Percentiles rank a stretch among this genome's conserved stretches.
Conservation (phyloP, 2,797 vertebrate species). For the Falco concolor region DNA sequence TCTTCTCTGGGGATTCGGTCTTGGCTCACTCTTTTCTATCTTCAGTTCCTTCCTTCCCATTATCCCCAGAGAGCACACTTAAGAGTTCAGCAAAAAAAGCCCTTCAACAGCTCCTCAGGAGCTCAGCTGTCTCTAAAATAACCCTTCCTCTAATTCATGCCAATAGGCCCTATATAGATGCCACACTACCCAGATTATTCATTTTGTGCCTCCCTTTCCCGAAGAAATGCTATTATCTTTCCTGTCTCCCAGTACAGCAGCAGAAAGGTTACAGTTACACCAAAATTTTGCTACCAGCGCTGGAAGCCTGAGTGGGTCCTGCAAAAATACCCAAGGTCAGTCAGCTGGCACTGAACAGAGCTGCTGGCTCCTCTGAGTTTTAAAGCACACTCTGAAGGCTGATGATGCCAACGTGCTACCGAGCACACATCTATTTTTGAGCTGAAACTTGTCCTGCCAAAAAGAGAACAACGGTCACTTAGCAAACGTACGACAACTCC, state of each 20-base stretch:
- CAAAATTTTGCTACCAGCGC: background rate
- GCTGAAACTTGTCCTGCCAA: background rate
- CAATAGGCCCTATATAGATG: too few species aligned
- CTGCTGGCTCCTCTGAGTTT: background rate
- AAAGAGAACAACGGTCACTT: background rate
- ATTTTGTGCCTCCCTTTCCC: background rate
- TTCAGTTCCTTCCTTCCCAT: background rate
- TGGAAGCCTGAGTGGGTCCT: background rate
- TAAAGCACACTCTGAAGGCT: background rate
- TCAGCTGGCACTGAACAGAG: background rate
- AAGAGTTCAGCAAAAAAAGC: background rate
- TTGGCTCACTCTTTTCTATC: background rate
- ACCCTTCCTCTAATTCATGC: background rate
- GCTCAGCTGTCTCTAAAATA: background rate
- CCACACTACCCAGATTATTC: fast-evolving
- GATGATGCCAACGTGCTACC: background rate
- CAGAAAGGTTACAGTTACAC: background rate
- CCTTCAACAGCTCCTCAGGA: background rate
- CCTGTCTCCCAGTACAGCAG: background rate
- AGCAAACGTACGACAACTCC: background rate
- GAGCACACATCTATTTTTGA: background rate
- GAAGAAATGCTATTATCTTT: background rate
- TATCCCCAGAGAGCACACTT: background rate
- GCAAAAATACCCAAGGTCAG: background rate
- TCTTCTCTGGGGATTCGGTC: background rate